These are phyloP conservation scores for Cichladusa arquata DNA, from an alignment of 2,113 vertebrate genomes.

Conservation along the genomic window DNA sequence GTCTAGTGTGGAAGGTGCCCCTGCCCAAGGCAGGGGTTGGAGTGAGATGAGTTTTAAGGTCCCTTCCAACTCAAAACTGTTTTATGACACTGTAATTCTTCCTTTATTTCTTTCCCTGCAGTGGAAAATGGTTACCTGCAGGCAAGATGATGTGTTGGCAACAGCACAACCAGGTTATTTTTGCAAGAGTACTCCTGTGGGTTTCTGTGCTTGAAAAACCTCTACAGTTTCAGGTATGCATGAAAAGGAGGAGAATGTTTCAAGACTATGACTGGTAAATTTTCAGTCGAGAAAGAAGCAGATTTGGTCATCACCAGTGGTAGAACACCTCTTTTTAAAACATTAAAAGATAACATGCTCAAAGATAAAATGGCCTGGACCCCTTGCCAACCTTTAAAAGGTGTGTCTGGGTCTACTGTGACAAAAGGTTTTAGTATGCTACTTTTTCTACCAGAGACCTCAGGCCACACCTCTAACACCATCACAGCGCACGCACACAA, in stretches of 20 bases:
- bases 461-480: not conserved
- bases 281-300: not conserved
- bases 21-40: not conserved
- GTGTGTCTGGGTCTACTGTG: not conserved
- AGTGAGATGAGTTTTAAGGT: not conserved
- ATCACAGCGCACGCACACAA: fast-evolving
- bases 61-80: not conserved
- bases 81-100: not conserved
- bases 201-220: not conserved
- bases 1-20: not conserved
- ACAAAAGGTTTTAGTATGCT: not conserved
- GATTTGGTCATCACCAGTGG: not conserved
- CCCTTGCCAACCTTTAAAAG: not conserved
- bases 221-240: not conserved
- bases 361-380: not conserved
- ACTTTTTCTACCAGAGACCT: not conserved
- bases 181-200: not conserved
- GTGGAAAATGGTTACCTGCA: not conserved
- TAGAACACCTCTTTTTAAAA: not conserved
- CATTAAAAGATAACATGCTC: fast-evolving
- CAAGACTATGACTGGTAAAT: not conserved
- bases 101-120: not conserved
- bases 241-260: not conserved
- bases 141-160: not conserved
- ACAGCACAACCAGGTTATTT: not conserved